phyloP scores from a whole-genome alignment of 2,113 vertebrate genomes.

The Connochaetes taurinus region DNA sequence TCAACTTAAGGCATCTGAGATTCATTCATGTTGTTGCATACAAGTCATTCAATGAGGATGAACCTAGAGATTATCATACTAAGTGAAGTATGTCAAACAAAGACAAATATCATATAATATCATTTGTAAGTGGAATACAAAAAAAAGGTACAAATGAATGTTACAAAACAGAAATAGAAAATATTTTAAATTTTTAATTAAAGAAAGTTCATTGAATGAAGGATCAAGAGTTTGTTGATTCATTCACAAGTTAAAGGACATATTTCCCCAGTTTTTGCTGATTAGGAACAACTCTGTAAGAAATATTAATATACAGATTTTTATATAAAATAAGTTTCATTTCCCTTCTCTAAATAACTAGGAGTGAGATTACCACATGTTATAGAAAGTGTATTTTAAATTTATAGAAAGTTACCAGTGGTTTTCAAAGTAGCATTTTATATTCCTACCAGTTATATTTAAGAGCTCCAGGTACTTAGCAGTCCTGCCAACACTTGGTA shows the following conservation, averaged over 20 bases:
- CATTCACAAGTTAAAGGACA: background rate
- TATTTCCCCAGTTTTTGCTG: background rate
- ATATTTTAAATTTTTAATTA: background rate
- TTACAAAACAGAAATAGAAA: background rate
- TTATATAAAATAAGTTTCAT: background rate
- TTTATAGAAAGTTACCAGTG: background rate
- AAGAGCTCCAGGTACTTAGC: background rate
- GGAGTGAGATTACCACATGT: background rate
- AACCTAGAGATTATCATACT: background rate
- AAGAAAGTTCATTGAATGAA: background rate
- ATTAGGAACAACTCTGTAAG: background rate
- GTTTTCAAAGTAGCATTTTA: constrained; percentile 3
- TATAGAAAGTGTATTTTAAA: background rate
- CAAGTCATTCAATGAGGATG: background rate
- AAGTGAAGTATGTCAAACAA: background rate
- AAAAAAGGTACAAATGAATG: background rate
- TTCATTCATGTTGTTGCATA: background rate
- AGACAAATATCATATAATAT: background rate
- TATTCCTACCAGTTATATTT: background rate
- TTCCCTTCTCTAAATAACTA: constrained; percentile 32
- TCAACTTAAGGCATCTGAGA: background rate
- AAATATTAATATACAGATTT: background rate
- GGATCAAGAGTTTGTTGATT: background rate
- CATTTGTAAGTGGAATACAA: background rate
- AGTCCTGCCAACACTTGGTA: background rate